Conservation (phyloP, 2,113 vertebrate species). For the Irena cyanogastra region DNA sequence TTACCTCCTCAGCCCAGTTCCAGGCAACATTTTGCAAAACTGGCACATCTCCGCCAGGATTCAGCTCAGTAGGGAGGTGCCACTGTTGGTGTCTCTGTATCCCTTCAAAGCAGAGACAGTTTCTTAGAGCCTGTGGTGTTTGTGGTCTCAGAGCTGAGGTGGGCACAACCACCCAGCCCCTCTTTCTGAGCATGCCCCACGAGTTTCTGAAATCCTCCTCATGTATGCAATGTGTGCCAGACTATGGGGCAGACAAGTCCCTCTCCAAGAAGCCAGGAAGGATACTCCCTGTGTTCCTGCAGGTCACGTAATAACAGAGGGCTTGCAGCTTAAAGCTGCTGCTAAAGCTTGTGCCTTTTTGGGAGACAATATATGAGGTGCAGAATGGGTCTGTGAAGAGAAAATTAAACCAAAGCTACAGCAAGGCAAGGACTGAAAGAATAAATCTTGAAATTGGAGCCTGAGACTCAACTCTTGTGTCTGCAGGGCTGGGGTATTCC, state of each 20-base stretch:
- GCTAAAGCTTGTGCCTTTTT: not conserved
- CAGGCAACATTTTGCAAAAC: not conserved
- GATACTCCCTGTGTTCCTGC: not conserved
- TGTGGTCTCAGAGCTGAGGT: not conserved
- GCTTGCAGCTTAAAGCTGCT: not conserved
- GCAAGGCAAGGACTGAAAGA: not conserved
- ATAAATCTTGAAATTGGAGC: not conserved
- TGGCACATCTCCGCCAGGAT: not conserved
- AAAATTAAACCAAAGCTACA: not conserved
- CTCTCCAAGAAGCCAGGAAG: not conserved
- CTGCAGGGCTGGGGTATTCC: not conserved
- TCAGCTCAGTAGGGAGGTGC: not conserved
- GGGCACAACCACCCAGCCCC: rapidly evolving
- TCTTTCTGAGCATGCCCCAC: rapidly evolving
- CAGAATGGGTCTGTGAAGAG: not conserved
- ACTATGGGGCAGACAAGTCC: not conserved
- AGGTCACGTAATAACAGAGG: not conserved
- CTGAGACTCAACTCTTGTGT: not conserved
- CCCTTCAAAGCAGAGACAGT: not conserved
- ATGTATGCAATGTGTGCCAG: not conserved
- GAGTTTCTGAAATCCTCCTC: not conserved
- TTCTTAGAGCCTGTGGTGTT: rapidly evolving
- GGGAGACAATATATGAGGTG: not conserved
- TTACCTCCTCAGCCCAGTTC: not conserved
- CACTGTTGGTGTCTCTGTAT: not conserved